Conservation (phyloP, 1,140 invertebrate genomes). For the Oncopodura yosiiana region DNA sequence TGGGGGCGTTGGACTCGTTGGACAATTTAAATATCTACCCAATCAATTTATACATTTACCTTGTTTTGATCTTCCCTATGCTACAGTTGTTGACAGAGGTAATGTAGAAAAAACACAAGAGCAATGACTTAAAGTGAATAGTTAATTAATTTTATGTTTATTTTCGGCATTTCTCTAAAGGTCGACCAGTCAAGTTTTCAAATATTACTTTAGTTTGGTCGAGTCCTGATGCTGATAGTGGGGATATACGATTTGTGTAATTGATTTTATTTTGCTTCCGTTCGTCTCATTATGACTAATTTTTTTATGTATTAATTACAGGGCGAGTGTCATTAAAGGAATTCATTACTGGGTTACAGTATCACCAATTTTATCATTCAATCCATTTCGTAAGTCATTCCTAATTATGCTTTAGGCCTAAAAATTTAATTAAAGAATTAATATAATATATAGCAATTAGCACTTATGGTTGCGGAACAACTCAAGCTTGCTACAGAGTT, state of each 20-base stretch:
- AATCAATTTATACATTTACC: slow-evolving; percentile 21
- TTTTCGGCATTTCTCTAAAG: too few relatives aligned
- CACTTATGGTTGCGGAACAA: slow-evolving; percentile 27
- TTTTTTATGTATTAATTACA: slow-evolving; percentile 11
- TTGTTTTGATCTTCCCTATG: slow-evolving; percentile 24
- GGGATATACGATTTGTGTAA: slow-evolving; percentile 32
- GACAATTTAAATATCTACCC: slow-evolving; percentile 20
- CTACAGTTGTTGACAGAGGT: slow-evolving; percentile 28
- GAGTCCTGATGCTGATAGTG: slow-evolving; percentile 25
- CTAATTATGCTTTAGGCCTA: neutral
- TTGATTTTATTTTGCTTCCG: neutral
- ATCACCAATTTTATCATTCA: slow-evolving; percentile 25
- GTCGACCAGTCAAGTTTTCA: slow-evolving; percentile 16
- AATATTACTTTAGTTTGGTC: slow-evolving; percentile 30
- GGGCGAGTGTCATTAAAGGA: slow-evolving; percentile 27
- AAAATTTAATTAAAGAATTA: neutral
- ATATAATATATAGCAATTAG: slow-evolving; percentile 24
- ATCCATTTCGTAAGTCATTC: slow-evolving; percentile 32
- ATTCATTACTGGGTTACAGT: slow-evolving; percentile 32
- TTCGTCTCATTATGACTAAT: neutral
- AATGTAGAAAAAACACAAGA: too few relatives aligned
- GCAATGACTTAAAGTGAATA: too few relatives aligned
- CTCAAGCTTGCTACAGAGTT: slow-evolving; percentile 29
- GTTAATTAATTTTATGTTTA: too few relatives aligned
- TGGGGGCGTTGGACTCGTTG: slow-evolving; percentile 28